Evolutionary conservation across 2,797 vertebrate species (phyloP).

Genomic region (Fundulus diaphanus): DNA sequence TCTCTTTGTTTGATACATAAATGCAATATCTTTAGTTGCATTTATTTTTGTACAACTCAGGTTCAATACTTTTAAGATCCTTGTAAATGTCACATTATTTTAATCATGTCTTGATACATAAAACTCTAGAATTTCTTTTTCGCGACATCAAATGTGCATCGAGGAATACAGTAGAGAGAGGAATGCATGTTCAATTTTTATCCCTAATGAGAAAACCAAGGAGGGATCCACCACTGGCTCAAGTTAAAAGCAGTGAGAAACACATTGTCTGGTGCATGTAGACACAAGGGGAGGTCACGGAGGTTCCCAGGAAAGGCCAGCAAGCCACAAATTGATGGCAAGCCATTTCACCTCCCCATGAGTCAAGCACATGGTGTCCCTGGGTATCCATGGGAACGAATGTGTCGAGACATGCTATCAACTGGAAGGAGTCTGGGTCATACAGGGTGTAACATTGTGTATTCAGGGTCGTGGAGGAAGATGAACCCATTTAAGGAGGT

Average conservation of each 20-base stretch:
- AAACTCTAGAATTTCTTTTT: background rate
- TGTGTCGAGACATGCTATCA: conserved; percentile 27
- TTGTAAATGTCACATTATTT: background rate
- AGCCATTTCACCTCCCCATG: conserved; percentile 45
- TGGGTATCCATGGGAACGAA: conserved; percentile 48
- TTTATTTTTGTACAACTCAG: background rate
- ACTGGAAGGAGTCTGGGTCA: conserved; percentile 15
- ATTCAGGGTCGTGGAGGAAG: conserved; percentile 5
- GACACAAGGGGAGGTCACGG: conserved; percentile 8
- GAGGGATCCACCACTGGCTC: background rate
- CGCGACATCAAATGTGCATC: background rate
- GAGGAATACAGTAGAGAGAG: background rate
- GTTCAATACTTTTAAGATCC: background rate
- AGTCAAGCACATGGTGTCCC: conserved; percentile 30
- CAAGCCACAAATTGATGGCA: conserved; percentile 47
- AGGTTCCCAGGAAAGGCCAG: conserved; percentile 37
- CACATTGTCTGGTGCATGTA: background rate
- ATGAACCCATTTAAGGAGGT: background rate
- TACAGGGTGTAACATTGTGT: conserved; percentile 8
- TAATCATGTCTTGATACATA: background rate
- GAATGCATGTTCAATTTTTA: background rate
- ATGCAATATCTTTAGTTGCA: background rate
- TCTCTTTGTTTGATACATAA: background rate
- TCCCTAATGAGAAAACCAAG: background rate
- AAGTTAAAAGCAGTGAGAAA: conserved; percentile 5